These are phyloP conservation scores for Origma solitaria DNA, from an alignment of 2,113 vertebrate species.

Conservation along the genomic window DNA sequence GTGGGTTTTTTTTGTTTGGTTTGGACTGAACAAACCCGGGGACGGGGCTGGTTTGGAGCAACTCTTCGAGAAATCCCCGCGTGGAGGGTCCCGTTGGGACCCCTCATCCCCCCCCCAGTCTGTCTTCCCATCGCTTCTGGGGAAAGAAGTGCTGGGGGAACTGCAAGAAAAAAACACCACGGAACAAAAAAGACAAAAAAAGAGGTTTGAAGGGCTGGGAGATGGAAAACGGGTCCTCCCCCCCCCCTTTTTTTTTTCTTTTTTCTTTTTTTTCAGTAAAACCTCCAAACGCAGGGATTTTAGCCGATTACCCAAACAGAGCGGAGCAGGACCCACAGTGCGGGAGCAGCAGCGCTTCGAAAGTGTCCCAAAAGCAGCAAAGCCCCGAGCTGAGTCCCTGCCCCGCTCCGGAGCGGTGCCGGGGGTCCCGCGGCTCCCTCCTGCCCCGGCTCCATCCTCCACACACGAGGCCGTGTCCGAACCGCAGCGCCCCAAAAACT, in stretches of 20 bases:
- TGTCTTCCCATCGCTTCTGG: not conserved
- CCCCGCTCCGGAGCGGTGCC: too few species aligned
- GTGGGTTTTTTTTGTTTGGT: not conserved
- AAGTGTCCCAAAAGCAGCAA: not conserved
- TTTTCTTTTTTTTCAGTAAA: not conserved
- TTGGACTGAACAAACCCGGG: not conserved
- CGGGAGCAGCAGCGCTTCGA: not conserved
- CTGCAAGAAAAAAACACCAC: too few species aligned
- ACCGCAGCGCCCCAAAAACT: rapidly evolving
- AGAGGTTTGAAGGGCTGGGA: not conserved
- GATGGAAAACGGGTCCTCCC: not conserved
- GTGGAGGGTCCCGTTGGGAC: not conserved
- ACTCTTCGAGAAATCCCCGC: not conserved
- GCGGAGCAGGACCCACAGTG: rapidly evolving
- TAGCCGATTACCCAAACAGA: rapidly evolving
- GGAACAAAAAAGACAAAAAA: not conserved
- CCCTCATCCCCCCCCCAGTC: not conserved
- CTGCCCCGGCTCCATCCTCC: not conserved
- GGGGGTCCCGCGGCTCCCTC: not conserved
- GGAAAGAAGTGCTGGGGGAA: not conserved
- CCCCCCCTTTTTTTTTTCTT: too few species aligned
- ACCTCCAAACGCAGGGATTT: not conserved
- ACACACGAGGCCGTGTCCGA: rapidly evolving
- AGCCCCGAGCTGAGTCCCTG: rapidly evolving
- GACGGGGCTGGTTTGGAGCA: not conserved